phyloP scores from a whole-genome alignment of 2,888 invertebrate species.

The Dusona sp. region DNA sequence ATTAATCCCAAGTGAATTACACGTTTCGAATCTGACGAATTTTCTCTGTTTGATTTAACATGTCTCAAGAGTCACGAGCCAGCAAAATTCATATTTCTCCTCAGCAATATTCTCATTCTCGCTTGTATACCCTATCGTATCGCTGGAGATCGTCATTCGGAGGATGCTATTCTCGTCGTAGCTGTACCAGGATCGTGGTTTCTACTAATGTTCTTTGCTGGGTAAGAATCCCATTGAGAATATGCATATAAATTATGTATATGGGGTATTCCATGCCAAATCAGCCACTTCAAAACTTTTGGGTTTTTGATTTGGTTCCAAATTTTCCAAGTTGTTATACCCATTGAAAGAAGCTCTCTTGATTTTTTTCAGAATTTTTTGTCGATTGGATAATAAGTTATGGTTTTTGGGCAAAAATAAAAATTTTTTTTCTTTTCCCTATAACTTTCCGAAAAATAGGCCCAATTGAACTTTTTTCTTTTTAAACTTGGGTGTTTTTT shows the following conservation, averaged over 20 bases:
- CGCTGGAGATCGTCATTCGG: slow-evolving; percentile 90
- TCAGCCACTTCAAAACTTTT: too few species aligned
- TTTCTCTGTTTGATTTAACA: slow-evolving; percentile 33
- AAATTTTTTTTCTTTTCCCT: too few species aligned
- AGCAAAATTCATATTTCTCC: slow-evolving; percentile 96
- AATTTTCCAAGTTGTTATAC: too few species aligned
- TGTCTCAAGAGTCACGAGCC: slow-evolving; percentile 93
- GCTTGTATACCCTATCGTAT: slow-evolving; percentile 95
- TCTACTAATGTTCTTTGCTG: slow-evolving; percentile 99
- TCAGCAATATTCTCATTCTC: slow-evolving; percentile 95
- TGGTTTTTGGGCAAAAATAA: too few species aligned
- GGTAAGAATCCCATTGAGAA: slow-evolving; percentile 87
- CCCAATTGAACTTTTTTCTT: too few species aligned
- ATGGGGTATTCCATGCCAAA: too few species aligned
- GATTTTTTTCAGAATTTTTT: too few species aligned
- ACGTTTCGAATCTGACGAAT: slow-evolving; percentile 14
- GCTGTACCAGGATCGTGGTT: slow-evolving; percentile 99
- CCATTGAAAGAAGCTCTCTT: too few species aligned
- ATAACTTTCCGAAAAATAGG: too few species aligned
- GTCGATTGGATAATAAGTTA: too few species aligned
- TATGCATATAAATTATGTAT: neutral
- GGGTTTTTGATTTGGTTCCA: too few species aligned
- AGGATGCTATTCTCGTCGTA: slow-evolving; percentile 96
- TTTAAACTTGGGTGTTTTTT: too few species aligned
- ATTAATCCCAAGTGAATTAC: neutral